phyloP scores from a whole-genome alignment of 1,140 invertebrate genomes.

The Cecropterus lyciades region DNA sequence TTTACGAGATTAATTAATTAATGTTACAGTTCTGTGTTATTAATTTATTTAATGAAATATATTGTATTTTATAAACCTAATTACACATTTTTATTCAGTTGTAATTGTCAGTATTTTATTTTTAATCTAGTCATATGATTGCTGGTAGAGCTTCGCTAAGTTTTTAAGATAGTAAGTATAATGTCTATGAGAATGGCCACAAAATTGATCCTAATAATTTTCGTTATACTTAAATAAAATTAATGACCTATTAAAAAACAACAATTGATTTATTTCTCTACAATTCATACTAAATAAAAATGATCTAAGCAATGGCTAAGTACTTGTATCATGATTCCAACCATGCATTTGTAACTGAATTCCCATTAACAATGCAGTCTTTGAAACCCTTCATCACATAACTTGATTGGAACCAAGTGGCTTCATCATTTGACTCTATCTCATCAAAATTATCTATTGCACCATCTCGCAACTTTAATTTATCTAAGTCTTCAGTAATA shows the following conservation, averaged over 20 bases:
- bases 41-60: too few relatives aligned
- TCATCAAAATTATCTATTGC: conserved; percentile 51
- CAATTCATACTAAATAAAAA: conserved; percentile 23
- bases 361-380: conserved; percentile 72
- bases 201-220: too few relatives aligned
- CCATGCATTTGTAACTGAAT: conserved; percentile 70
- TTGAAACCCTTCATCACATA: conserved; percentile 79
- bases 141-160: too few relatives aligned
- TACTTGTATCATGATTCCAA: conserved; percentile 52
- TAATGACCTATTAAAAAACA: conserved; percentile 1
- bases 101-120: too few relatives aligned
- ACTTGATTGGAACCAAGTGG: conserved; percentile 70
- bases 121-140: too few relatives aligned
- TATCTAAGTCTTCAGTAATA: conserved; percentile 46
- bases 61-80: too few relatives aligned
- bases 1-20: too few relatives aligned
- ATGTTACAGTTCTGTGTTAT: too few relatives aligned
- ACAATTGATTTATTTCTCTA: conserved; percentile 2
- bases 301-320: conserved; percentile 12
- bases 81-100: too few relatives aligned
- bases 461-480: conserved; percentile 44
- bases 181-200: too few relatives aligned
- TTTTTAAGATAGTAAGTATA: too few relatives aligned
- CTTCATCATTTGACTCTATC: conserved; percentile 61
- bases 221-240: too few relatives aligned